Conservation (phyloP, 2,888 invertebrate species). For the Sinodicranocentrus sp. region DNA sequence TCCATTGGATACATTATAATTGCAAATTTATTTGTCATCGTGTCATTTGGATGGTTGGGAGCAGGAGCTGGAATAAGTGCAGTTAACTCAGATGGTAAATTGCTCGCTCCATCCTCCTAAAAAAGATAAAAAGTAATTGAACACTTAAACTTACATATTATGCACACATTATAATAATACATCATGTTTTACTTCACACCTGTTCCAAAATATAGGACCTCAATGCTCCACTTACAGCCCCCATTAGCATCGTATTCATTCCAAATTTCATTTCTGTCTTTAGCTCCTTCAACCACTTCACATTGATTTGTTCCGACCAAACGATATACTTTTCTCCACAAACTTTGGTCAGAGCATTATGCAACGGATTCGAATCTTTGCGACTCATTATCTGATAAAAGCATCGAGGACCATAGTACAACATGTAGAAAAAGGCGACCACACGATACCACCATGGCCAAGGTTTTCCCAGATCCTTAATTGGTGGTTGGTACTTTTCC, state of each 20-base stretch:
- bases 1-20: conserved; percentile 69
- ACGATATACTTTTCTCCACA: conserved; percentile 68
- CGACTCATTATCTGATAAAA: conserved; percentile 71
- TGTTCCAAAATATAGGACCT: conserved; percentile 69
- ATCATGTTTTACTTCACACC: conserved; percentile 31
- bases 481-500: conserved; percentile 56
- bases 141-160: not conserved
- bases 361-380: conserved; percentile 70
- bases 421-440: conserved; percentile 69
- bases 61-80: conserved; percentile 74
- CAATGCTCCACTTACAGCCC: conserved; percentile 67
- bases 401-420: conserved; percentile 64
- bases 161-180: not conserved
- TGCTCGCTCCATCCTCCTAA: conserved; percentile 41
- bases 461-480: conserved; percentile 47
- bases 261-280: conserved; percentile 69
- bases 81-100: conserved; percentile 59
- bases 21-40: conserved; percentile 74
- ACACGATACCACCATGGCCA: conserved; percentile 60
- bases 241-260: conserved; percentile 71
- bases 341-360: conserved; percentile 53
- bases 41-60: conserved; percentile 72
- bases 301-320: conserved; percentile 72
- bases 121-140: not conserved
- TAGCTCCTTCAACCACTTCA: conserved; percentile 70